These are phyloP conservation scores for Cephonodes hylas DNA, from an alignment of 2,888 invertebrate genomes.

Conservation along the genomic window DNA sequence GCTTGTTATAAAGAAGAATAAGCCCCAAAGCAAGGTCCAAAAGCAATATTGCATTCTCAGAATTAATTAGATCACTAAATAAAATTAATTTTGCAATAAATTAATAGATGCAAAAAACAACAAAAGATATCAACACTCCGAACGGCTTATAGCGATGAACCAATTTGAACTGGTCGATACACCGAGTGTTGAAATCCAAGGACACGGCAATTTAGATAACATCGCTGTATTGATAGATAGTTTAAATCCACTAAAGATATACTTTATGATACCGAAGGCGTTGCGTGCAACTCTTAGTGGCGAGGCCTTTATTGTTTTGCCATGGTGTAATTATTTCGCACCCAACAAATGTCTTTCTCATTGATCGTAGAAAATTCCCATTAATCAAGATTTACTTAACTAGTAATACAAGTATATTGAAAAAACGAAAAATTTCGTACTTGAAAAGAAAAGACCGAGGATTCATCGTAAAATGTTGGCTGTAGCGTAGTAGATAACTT, in stretches of 20 bases:
- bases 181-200: slow-evolving; percentile 53
- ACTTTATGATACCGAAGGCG: slow-evolving; percentile 30
- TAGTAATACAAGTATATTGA: too few relatives aligned
- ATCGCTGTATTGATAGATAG: slow-evolving; percentile 53
- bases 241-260: slow-evolving; percentile 56
- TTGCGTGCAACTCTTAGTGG: slow-evolving; percentile 1
- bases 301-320: background rate
- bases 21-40: background rate
- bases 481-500: too few relatives aligned
- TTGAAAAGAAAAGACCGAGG: too few relatives aligned
- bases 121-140: background rate
- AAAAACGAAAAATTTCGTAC: too few relatives aligned
- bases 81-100: background rate
- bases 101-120: slow-evolving; percentile 1
- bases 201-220: slow-evolving; percentile 61
- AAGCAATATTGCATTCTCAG: background rate
- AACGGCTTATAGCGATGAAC: slow-evolving; percentile 24
- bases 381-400: background rate
- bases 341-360: background rate
- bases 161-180: slow-evolving; percentile 31
- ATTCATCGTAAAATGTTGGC: too few relatives aligned
- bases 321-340: background rate
- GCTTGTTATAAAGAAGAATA: background rate
- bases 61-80: background rate
- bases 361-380: background rate